Base-by-base conservation (phyloP, 2,797 vertebrate species). In the Argentina silus region DNA sequence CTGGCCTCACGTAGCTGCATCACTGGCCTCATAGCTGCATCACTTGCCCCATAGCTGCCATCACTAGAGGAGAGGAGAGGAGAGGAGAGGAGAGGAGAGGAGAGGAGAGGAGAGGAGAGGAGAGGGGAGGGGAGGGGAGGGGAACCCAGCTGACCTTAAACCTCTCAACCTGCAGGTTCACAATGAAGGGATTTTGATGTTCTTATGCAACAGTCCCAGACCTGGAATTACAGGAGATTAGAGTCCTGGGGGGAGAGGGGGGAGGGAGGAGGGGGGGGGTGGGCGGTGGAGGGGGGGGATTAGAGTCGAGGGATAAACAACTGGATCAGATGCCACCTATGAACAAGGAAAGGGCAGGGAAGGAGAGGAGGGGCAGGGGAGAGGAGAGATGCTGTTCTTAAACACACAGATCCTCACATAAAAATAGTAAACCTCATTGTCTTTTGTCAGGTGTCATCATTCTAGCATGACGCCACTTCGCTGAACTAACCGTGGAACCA, bases 281-380 rank as follows among this genome's bases (percentile, higher is more conserved):
- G 27, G 27, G 27, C 2, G 4, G 27, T 1, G 4, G 27, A 36
- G 27, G 27, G 11, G 48, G 9, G 47, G n/a, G 63, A 44, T 66
- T 51, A 15, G 61, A 64, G 63, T 59, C 7, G 36, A 61, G 23
- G 59, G 59, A 61, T 36, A 61, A 67, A 51, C 21, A 67, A 67
- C 47, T 51, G 50, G 65, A 67, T 67, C 65, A 67, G 7, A 67
- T 67, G 65, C 23, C 65, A 21, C 14, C 50, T 51, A 10, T 51
- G 21, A 51, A 67, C 48, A 0, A 14, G 9, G 48, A 51, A n/a
- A 19, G 17, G 17, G 57, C 10, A 23, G 21, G 23, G 59, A 11
- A 55, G 53, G 19, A 14, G 15, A 55, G 53, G 53, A 15, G 19
- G 12, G 15, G 51, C n/a, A 53, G 51, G 51, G 17, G 7, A n/a